Percentiles rank a stretch among this genome's conserved stretches.
Conservation (phyloP, 2,113 vertebrate species). For the Odocoileus virginianus region DNA sequence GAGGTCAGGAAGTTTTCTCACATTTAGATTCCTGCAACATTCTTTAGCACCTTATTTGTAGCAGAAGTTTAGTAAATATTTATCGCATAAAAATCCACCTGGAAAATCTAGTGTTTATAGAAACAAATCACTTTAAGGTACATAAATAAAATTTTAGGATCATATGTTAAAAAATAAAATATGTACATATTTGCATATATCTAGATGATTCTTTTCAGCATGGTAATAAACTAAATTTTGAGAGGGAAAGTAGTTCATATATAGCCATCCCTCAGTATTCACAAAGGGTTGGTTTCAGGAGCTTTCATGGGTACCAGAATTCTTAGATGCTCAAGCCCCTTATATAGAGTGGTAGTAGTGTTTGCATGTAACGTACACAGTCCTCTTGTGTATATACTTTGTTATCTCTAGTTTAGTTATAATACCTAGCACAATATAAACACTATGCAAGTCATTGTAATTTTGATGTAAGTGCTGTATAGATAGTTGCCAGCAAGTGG, state of each 20-base stretch:
- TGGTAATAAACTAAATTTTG: slow-evolving; percentile 1
- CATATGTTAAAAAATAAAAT: background rate
- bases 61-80: background rate
- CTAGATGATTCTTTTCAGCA: background rate
- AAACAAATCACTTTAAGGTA: background rate
- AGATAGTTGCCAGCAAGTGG: background rate
- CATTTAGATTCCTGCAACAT: background rate
- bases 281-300: background rate
- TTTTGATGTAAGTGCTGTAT: background rate
- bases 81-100: background rate
- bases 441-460: background rate
- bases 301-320: background rate
- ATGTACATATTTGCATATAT: background rate
- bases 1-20: background rate
- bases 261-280: background rate
- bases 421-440: background rate
- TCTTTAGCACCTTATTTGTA: background rate
- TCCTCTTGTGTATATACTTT: background rate
- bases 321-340: background rate
- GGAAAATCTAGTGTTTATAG: background rate
- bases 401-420: background rate
- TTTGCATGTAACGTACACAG: background rate
- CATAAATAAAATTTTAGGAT: background rate
- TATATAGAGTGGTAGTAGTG: background rate
- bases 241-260: background rate